These are phyloP conservation scores for Vipera ursinii DNA, from an alignment of 2,797 vertebrate genomes.

Conservation along the genomic window DNA sequence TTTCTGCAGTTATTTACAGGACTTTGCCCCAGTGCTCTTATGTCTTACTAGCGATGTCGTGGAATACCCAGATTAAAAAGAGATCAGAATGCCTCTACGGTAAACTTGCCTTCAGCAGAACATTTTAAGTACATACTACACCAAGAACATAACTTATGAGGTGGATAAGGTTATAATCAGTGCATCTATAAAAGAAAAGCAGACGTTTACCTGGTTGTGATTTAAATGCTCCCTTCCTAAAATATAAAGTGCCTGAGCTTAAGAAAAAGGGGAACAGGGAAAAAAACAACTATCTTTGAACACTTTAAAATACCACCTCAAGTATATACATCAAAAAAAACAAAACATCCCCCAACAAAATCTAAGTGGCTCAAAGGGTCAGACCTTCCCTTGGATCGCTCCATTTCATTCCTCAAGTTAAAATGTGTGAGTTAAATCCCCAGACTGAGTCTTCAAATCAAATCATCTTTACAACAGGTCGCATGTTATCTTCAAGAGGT, in stretches of 20 bases:
- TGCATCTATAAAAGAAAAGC: constrained; percentile 55
- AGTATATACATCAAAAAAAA: not conserved
- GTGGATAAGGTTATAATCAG: constrained; percentile 66
- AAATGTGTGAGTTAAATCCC: constrained; percentile 59
- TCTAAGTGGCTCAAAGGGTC: constrained; percentile 46
- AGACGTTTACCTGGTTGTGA: constrained; percentile 48
- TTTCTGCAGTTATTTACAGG: constrained; percentile 63
- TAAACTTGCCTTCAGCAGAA: constrained; percentile 48
- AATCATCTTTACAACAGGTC: constrained; percentile 57
- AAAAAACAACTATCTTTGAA: constrained; percentile 2
- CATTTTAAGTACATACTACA: constrained; percentile 49
- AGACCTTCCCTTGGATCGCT: constrained; percentile 49
- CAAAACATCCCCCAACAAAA: constrained; percentile 36
- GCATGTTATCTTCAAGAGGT: constrained; percentile 59
- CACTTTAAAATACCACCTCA: constrained; percentile 39
- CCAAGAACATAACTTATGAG: constrained; percentile 46
- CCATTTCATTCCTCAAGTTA: constrained; percentile 59
- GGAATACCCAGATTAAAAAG: constrained; percentile 40
- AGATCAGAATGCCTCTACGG: constrained; percentile 26
- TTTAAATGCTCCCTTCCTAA: constrained; percentile 23
- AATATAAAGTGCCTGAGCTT: constrained; percentile 73
- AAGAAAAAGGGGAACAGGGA: constrained; percentile 29
- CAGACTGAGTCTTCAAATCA: constrained; percentile 60
- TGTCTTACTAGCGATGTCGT: constrained; percentile 41
- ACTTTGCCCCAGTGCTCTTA: constrained; percentile 10